Evolutionary conservation across 2,113 vertebrate genomes (phyloP), one percentile per base, ranked within the genome.

Genomic region (Pteronura brasiliensis): DNA sequence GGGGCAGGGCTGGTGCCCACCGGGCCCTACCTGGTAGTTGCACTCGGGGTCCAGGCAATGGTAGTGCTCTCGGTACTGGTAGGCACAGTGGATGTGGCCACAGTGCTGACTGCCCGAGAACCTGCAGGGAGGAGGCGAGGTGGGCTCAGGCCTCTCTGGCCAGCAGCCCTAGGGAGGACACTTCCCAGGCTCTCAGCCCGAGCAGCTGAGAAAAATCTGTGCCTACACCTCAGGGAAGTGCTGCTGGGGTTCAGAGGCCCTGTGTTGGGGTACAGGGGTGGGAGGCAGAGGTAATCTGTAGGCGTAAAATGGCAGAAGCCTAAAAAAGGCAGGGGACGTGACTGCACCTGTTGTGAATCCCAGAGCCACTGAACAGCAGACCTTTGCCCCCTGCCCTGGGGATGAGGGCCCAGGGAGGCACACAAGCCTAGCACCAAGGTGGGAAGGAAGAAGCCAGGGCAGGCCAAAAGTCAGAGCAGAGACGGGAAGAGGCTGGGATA

Each of bases 101-200:
- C 99, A 99, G 98, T 99, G 99, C 98, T 99, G 99, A 97, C 99
- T 99, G 97, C 99, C 99, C 18, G 99, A 99, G 98, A 99, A 99
- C 99, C 99, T 99, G 98, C 34, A 88, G 95, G 44, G 52, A 87
- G 42, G 31, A 72, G 15, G 25, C 6, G 72, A 55, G 27, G 25
- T 3, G 15, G 29, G 65, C 86, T 97, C 95, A 97, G 87, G 67
- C 47, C 65, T 47, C 29, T 25, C 57, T 1, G n/a, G 29, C 13
- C 7, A 42, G 80, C 36, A 42, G 34, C 25, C 36, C 29, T 15
- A 3, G 69, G 18, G 85, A 79, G 1, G 36, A 44, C 57, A 27
- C 85, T 18, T 11, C 6, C 29, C 74, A 76, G 55, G 71, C 55
- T 25, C 87, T 18, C 2, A 4, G 42, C 42, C 27, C 3, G 42